phyloP scores from a whole-genome alignment of 2,113 vertebrate species.

The Pontoporia blainvillei region DNA sequence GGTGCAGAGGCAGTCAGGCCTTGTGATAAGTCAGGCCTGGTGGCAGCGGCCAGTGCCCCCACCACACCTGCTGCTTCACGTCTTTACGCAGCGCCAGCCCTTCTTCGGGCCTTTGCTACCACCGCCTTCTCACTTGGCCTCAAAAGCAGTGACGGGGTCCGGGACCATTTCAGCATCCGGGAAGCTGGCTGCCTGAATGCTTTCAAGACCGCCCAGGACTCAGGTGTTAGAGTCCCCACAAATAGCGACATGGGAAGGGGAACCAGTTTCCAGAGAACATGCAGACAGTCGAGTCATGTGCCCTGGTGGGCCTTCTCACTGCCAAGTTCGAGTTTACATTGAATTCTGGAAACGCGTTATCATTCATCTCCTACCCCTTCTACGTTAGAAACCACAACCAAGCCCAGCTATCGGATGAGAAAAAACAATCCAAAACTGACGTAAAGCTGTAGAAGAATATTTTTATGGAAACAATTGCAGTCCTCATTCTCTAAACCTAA shows the following conservation, averaged over 20 bases:
- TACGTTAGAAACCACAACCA: neutral
- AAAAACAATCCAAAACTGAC: neutral
- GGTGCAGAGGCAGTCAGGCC: neutral
- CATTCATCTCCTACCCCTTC: neutral
- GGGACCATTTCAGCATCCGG: too few relatives aligned
- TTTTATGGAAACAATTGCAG: neutral
- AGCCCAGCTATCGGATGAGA: neutral
- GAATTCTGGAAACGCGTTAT: neutral
- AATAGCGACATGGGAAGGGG: neutral
- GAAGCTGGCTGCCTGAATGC: neutral
- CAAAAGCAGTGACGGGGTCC: neutral
- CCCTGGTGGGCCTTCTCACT: neutral
- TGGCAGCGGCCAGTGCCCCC: neutral
- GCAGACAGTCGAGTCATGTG: neutral
- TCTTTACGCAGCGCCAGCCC: neutral
- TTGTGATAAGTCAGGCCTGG: neutral
- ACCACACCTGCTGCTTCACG: neutral
- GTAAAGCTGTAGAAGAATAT: neutral
- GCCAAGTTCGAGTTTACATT: neutral
- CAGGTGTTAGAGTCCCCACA: neutral
- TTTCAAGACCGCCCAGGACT: neutral
- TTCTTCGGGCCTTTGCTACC: neutral
- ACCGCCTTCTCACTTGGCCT: neutral
- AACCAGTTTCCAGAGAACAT: neutral
- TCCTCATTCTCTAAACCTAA: neutral